Conservation (phyloP, 2,888 invertebrate species). For the Dicyrtoma fusca region DNA sequence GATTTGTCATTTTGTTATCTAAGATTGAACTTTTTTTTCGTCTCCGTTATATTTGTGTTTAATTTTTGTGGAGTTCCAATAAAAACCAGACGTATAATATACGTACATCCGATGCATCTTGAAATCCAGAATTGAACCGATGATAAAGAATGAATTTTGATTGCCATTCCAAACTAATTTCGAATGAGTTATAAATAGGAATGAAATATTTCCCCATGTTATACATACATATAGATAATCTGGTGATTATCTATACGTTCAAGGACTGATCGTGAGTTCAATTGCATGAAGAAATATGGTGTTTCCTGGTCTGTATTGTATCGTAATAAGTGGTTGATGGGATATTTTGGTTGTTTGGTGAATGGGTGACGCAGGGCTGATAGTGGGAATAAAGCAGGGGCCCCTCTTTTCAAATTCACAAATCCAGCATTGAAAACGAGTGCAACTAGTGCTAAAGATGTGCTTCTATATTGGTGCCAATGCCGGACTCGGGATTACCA, state of each 20-base stretch:
- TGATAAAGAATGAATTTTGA: no score
- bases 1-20: no score
- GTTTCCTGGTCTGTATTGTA: slow-evolving; percentile 1
- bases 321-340: not conserved
- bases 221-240: no score
- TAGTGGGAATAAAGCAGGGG: slow-evolving; percentile 20
- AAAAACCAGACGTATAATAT: no score
- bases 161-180: no score
- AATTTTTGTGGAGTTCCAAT: no score
- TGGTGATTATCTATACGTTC: not conserved
- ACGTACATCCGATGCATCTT: no score
- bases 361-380: slow-evolving; percentile 32
- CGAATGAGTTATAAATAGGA: no score
- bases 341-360: slow-evolving; percentile 29
- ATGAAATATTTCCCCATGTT: no score
- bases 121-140: no score
- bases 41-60: no score
- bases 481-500: slow-evolving; percentile 97
- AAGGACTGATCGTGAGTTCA: not conserved
- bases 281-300: not conserved
- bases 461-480: slow-evolving; percentile 95
- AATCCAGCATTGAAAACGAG: slow-evolving; percentile 87
- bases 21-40: no score
- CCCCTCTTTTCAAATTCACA: slow-evolving; percentile 85
- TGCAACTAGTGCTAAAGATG: slow-evolving; percentile 94